phyloP scores from a whole-genome alignment of 2,888 invertebrate genomes.

The Cerceris rybyensis region DNA sequence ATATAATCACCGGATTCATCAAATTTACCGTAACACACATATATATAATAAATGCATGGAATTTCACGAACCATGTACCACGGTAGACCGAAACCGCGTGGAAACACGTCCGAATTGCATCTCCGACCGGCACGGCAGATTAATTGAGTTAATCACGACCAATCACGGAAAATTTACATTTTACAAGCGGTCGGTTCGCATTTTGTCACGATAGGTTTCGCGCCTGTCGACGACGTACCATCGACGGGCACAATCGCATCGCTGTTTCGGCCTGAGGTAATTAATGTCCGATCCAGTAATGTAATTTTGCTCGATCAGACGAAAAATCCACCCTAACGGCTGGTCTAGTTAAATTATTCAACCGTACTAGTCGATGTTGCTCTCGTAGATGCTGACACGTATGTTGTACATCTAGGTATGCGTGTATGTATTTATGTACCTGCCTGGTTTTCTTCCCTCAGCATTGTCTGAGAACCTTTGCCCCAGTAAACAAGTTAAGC shows the following conservation, averaged over 20 bases:
- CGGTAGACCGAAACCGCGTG: conserved; percentile 11
- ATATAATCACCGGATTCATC: too few species aligned
- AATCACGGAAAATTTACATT: conserved; percentile 57
- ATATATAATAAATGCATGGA: background rate
- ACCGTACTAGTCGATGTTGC: background rate
- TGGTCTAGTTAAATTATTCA: conserved; percentile 1
- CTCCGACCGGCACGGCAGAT: conserved; percentile 15
- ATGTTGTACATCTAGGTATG: background rate
- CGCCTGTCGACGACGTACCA: conserved; percentile 18
- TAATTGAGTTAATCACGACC: conserved; percentile 53
- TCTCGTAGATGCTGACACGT: background rate
- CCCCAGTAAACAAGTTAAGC: conserved; percentile 20
- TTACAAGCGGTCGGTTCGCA: conserved; percentile 38
- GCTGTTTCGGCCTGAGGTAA: conserved; percentile 29
- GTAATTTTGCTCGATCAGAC: conserved; percentile 23
- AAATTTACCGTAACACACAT: too few species aligned
- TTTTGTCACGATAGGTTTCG: conserved; percentile 26
- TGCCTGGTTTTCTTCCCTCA: background rate
- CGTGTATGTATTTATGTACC: background rate
- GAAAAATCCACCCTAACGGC: conserved; percentile 26
- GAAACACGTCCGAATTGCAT: conserved; percentile 29
- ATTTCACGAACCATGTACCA: conserved; percentile 1
- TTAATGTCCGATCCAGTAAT: conserved; percentile 40
- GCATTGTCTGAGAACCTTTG: conserved; percentile 22
- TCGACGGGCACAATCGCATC: conserved; percentile 39